Evolutionary conservation across 2,797 vertebrate species (phyloP).

Genomic region (Lagodon rhomboides): DNA sequence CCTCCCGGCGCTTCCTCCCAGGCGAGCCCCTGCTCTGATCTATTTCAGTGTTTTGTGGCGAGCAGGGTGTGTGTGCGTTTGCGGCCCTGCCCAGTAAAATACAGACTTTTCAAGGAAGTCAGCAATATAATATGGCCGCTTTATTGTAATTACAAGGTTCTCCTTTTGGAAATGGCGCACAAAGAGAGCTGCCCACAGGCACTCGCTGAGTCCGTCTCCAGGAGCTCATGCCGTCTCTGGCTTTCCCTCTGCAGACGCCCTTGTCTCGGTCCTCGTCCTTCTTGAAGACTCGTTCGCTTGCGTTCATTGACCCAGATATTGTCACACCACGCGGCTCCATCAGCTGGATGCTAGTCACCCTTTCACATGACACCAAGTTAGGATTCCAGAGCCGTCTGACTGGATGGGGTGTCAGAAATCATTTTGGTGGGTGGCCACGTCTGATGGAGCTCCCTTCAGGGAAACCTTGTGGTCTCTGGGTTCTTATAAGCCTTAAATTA

Average conservation of each 20-base stretch:
- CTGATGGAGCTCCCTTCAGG: conserved; percentile 44
- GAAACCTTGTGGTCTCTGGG: conserved; percentile 52
- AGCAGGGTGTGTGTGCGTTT: conserved; percentile 83
- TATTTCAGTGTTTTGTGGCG: conserved; percentile 86
- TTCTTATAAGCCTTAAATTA: conserved; percentile 53
- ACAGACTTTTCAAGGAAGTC: conserved; percentile 88
- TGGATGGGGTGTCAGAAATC: conserved; percentile 39
- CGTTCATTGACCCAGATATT: conserved; percentile 61
- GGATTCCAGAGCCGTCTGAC: conserved; percentile 31
- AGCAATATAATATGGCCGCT: conserved; percentile 87
- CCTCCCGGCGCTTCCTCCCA: conserved; percentile 67
- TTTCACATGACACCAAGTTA: conserved; percentile 30
- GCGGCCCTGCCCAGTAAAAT: conserved; percentile 89
- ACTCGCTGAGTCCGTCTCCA: conserved; percentile 73
- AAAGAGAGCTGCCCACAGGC: conserved; percentile 78
- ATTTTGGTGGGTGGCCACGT: conserved; percentile 67
- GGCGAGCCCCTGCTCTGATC: conserved; percentile 78
- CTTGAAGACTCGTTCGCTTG: conserved; percentile 30
- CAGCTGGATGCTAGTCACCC: conserved; percentile 45
- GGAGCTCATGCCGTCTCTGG: conserved; percentile 51
- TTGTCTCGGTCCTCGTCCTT: conserved; percentile 3
- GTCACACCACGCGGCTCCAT: conserved; percentile 21
- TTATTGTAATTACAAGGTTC: conserved; percentile 90
- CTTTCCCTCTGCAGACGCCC: conserved; percentile 31
- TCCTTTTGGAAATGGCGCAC: conserved; percentile 82